A percentile compares a stretch with the other conserved stretches of the same genome.
Evolutionary conservation across 2,888 invertebrate species (phyloP).

Genomic region (Apeira syringaria): DNA sequence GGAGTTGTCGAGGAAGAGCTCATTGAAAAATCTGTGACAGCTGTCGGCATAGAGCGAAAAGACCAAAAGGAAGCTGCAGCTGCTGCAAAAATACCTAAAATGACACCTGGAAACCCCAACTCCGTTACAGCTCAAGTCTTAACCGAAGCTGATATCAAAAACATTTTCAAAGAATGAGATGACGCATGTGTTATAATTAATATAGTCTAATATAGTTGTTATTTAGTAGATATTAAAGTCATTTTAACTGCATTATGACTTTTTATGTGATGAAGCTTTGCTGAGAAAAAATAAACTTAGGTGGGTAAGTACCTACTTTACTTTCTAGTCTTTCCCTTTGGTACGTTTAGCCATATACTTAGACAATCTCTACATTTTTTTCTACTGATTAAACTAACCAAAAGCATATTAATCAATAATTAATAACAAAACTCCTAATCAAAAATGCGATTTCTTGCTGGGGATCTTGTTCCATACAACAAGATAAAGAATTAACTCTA

Average conservation of each 20-base stretch:
- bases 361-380: too few relatives aligned
- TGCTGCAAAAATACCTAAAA: conserved; percentile 30
- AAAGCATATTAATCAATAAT: too few relatives aligned
- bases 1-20: conserved; percentile 79
- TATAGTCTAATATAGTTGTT: not conserved
- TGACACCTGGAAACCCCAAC: conserved; percentile 44
- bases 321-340: too few relatives aligned
- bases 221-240: conserved; percentile 5
- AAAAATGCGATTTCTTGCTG: too few relatives aligned
- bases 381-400: too few relatives aligned
- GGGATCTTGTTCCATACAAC: too few relatives aligned
- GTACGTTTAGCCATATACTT: too few relatives aligned
- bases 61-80: conserved; percentile 35
- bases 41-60: conserved; percentile 51
- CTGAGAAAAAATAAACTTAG: too few relatives aligned
- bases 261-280: too few relatives aligned
- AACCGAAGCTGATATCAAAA: conserved; percentile 53
- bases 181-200: not conserved
- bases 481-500: too few relatives aligned
- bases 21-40: conserved; percentile 58
- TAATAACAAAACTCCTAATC: too few relatives aligned
- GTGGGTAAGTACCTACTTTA: too few relatives aligned
- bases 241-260: not conserved
- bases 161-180: conserved; percentile 57
- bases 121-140: conserved; percentile 59